Percentiles rank a stretch among this genome's conserved stretches.
Evolutionary conservation across 2,888 invertebrate species (phyloP).

Genomic region (Drosophila mulleri): DNA sequence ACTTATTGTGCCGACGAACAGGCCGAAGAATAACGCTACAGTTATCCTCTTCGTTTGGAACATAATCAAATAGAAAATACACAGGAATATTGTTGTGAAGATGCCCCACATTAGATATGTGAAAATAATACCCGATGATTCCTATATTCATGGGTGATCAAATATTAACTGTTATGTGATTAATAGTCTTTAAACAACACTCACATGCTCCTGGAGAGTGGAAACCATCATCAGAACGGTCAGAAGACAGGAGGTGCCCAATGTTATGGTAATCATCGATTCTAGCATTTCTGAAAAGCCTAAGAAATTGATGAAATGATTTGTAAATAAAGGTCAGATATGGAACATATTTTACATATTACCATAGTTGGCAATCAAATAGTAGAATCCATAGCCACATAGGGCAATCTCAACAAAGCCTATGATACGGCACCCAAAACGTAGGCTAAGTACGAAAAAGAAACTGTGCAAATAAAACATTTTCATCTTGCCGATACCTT

Average conservation of each 20-base stretch:
- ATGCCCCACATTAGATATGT: slow-evolving; percentile 49
- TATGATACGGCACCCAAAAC: slow-evolving; percentile 38
- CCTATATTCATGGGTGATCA: slow-evolving; percentile 16
- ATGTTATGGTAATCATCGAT: slow-evolving; percentile 34
- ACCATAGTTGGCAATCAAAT: slow-evolving; percentile 11
- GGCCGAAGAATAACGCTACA: not conserved
- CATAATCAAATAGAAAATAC: slow-evolving; percentile 7
- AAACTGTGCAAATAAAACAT: slow-evolving; percentile 44
- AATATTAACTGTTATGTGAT: not conserved
- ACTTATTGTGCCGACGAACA: slow-evolving; percentile 32
- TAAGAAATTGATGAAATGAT: not conserved
- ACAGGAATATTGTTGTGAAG: slow-evolving; percentile 30
- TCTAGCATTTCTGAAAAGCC: slow-evolving; percentile 34
- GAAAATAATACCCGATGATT: slow-evolving; percentile 50
- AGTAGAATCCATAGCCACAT: slow-evolving; percentile 23
- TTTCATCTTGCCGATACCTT: slow-evolving; percentile 1
- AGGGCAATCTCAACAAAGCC: slow-evolving; percentile 30
- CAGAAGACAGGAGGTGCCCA: slow-evolving; percentile 36
- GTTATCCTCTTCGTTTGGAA: accelerated
- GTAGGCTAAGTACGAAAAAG: slow-evolving; percentile 35
- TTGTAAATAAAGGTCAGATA: not conserved
- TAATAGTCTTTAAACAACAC: not conserved
- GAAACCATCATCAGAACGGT: slow-evolving; percentile 36
- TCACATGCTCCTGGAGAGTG: slow-evolving; percentile 49
- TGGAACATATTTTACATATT: not conserved